Evolutionary conservation across 2,797 vertebrate species (phyloP).

Genomic region (Myotis findleyi): DNA sequence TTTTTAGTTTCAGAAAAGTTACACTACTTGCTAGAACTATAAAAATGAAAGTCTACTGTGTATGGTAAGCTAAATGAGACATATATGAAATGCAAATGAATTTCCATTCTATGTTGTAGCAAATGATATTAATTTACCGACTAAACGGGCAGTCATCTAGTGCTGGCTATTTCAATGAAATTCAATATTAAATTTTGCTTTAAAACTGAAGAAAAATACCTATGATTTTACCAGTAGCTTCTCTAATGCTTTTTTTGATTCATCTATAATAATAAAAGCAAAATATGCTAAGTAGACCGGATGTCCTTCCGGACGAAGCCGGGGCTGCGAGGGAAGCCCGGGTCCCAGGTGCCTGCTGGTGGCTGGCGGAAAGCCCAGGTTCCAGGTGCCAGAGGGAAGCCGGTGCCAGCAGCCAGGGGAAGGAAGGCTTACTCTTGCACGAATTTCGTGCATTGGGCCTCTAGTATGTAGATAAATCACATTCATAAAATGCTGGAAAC

Average conservation of each 20-base stretch:
- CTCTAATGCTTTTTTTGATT: slow-evolving; percentile 8
- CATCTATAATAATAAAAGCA: no score
- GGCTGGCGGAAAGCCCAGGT: no score
- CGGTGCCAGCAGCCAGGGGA: no score
- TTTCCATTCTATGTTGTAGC: slow-evolving; percentile 12
- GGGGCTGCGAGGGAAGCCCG: no score
- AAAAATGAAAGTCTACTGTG: slow-evolving; percentile 33
- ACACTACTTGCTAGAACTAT: background rate
- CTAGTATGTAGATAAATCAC: background rate
- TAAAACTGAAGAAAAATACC: slow-evolving; percentile 57
- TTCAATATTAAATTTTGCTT: slow-evolving; percentile 19
- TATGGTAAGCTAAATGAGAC: background rate
- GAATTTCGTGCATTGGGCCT: no score
- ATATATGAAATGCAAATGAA: slow-evolving; percentile 8
- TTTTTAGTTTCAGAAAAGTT: slow-evolving; percentile 33
- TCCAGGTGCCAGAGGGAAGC: no score
- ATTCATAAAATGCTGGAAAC: background rate
- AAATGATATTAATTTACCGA: slow-evolving; percentile 3
- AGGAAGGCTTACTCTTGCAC: no score
- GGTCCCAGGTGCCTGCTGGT: no score
- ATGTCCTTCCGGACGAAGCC: no score
- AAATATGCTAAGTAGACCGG: no score
- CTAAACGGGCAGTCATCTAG: background rate
- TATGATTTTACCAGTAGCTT: background rate
- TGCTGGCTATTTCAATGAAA: slow-evolving; percentile 49